Evolutionary conservation across 2,113 vertebrate genomes (phyloP), one percentile per base, ranked within the genome.

Genomic region (Hypanus sabinus): DNA sequence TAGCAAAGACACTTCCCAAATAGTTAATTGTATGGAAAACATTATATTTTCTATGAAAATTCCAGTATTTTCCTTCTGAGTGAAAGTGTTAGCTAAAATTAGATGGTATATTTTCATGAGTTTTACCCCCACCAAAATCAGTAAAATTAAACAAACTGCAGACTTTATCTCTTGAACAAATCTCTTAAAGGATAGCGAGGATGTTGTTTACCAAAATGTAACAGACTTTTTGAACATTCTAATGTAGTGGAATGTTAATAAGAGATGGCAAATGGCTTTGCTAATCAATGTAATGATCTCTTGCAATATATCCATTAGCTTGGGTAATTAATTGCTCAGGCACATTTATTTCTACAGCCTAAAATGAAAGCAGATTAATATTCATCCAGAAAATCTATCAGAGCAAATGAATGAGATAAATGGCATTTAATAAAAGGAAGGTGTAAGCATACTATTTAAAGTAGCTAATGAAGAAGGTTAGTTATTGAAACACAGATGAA

Each of bases 311-410:
- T 38, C 38, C 91, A 93, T 93, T 93, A 93, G 73, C 70, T 93
- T 46, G 70, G 91, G 36, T 75, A 93, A 93, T 93, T 93, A 93
- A 93, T 93, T 93, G 70, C 91, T 33, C 68, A 93, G 70, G 12
- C 91, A 73, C 91, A 93, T 93, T 93, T 46, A 73, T 75, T 93
- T 73, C 68, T 73, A 27, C 24, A 27, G 70, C 91, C 91, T 46
- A 93, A 93, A 93, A 73, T 93, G 91, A 93, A 38, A 73, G 70
- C 22, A 93, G 70, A 93, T 93, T 93, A 93, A 93, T 93, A 93
- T 93, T 73, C 70, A 73, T 93, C 91, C 70, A 93, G 91, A 71
- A 93, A 93, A 93, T 93, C 91, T 55, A 93, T 93, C 91, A 93
- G 24, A 93, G 36, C 11, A 93, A 93, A 93, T 93, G 70, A 93